phyloP scores from a whole-genome alignment of 2,888 invertebrate species.

The Agriotes lineatus region DNA sequence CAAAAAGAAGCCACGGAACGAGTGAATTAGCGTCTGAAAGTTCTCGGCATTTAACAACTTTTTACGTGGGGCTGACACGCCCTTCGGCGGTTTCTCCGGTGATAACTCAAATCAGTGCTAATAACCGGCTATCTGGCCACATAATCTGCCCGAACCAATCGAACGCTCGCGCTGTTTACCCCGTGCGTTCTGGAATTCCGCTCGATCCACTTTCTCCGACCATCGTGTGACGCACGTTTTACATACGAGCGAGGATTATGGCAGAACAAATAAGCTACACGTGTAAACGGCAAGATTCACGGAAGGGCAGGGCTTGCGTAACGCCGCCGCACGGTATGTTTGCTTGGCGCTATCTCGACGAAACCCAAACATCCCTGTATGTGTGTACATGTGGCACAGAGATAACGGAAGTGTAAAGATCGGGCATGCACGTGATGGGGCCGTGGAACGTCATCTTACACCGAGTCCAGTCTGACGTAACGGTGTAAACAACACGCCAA shows the following conservation, averaged over 20 bases:
- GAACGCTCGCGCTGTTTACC: not conserved
- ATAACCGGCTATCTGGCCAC: no score
- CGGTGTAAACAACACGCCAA: conserved; percentile 31
- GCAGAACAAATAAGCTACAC: not conserved
- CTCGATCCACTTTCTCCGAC: not conserved
- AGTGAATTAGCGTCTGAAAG: no score
- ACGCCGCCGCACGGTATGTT: not conserved
- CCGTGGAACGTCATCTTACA: conserved; percentile 43
- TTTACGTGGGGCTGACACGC: no score
- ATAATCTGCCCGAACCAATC: no score
- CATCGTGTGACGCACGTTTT: not conserved
- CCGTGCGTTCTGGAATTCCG: no score
- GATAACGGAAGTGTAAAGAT: conserved; percentile 46
- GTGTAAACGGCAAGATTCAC: conserved; percentile 4
- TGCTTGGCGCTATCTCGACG: conserved; percentile 21
- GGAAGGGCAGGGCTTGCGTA: not conserved
- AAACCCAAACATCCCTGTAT: conserved; percentile 40
- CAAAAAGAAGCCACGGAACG: no score
- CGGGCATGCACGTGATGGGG: conserved; percentile 41
- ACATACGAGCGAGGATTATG: not conserved
- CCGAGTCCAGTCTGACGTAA: conserved; percentile 40
- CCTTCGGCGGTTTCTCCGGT: no score
- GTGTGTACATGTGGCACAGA: conserved; percentile 23
- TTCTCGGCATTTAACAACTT: no score
- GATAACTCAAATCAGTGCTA: no score